Evolutionary conservation across 2,888 invertebrate species (phyloP).

Genomic region (Pammene fasciana): DNA sequence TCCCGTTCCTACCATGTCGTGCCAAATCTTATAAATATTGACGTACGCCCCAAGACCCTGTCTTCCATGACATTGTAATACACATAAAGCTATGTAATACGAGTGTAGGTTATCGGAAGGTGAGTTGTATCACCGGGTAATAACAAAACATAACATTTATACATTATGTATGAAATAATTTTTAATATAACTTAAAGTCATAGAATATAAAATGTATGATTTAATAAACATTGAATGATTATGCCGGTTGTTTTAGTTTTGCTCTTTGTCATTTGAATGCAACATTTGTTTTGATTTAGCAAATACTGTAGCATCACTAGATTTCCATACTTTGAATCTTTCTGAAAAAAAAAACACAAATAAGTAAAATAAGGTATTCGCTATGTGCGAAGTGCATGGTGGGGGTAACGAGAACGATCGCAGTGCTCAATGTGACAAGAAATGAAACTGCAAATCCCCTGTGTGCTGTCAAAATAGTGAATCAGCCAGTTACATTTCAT

Average conservation of each 20-base stretch:
- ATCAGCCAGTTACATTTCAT: too few relatives aligned
- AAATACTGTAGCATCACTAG: slow-evolving; percentile 51
- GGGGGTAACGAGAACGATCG: too few relatives aligned
- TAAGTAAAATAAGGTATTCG: background rate
- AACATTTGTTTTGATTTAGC: slow-evolving; percentile 69
- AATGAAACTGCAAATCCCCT: too few relatives aligned
- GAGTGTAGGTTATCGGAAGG: slow-evolving; percentile 51
- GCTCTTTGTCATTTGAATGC: slow-evolving; percentile 57
- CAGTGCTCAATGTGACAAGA: too few relatives aligned
- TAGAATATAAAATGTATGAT: slow-evolving; percentile 70
- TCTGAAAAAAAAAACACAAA: slow-evolving; percentile 60
- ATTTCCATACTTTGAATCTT: slow-evolving; percentile 73
- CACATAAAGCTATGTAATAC: slow-evolving; percentile 60
- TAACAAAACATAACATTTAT: slow-evolving; percentile 68
- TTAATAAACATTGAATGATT: slow-evolving; percentile 76
- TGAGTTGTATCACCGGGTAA: slow-evolving; percentile 50
- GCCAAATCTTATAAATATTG: slow-evolving; percentile 67
- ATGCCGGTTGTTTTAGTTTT: slow-evolving; percentile 52
- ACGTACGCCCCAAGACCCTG: slow-evolving; percentile 66
- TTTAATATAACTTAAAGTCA: slow-evolving; percentile 77
- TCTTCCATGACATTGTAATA: slow-evolving; percentile 74
- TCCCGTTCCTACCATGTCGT: slow-evolving; percentile 75
- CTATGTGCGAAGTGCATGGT: too few relatives aligned
- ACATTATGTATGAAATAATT: slow-evolving; percentile 74
- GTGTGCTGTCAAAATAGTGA: too few relatives aligned